These are phyloP conservation scores for Pteronotus mesoamericanus DNA, from an alignment of 2,797 vertebrate genomes.

Conservation along the genomic window DNA sequence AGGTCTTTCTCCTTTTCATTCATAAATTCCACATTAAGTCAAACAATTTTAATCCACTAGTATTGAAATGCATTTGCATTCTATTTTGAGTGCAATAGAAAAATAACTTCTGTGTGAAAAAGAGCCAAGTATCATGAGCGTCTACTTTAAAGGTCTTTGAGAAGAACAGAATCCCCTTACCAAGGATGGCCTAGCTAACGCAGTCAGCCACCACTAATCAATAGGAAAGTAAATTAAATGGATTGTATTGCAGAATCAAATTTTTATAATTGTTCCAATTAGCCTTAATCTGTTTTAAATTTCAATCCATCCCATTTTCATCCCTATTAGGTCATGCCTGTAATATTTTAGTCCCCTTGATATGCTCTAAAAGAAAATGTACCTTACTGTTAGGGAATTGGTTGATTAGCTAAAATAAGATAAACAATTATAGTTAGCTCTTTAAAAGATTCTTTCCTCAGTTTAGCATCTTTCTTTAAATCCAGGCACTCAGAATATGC, in stretches of 20 bases:
- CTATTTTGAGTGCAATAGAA: not conserved
- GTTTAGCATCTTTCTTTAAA: slow-evolving; percentile 53
- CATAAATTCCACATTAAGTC: slow-evolving; percentile 42
- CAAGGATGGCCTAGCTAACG: not conserved
- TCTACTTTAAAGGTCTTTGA: not conserved
- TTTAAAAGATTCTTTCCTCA: not conserved
- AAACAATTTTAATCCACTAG: not conserved
- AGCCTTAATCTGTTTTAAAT: slow-evolving; percentile 7
- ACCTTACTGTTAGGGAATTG: not conserved
- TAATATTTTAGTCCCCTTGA: not conserved
- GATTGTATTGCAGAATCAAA: not conserved
- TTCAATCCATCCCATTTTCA: not conserved
- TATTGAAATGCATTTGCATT: not conserved
- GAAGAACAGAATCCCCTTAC: not conserved
- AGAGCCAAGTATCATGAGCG: not conserved
- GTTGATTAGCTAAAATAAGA: slow-evolving; percentile 29
- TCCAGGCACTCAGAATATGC: slow-evolving; percentile 29
- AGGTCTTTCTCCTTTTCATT: slow-evolving; percentile 56
- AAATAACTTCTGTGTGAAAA: not conserved
- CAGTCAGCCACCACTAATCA: not conserved
- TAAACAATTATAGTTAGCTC: slow-evolving; percentile 48
- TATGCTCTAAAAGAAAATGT: slow-evolving; percentile 10
- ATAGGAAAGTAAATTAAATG: slow-evolving; percentile 31
- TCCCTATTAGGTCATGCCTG: not conserved
- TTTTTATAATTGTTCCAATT: slow-evolving; percentile 6